Conservation (phyloP, 2,113 vertebrate genomes). For the Stegastes partitus region DNA sequence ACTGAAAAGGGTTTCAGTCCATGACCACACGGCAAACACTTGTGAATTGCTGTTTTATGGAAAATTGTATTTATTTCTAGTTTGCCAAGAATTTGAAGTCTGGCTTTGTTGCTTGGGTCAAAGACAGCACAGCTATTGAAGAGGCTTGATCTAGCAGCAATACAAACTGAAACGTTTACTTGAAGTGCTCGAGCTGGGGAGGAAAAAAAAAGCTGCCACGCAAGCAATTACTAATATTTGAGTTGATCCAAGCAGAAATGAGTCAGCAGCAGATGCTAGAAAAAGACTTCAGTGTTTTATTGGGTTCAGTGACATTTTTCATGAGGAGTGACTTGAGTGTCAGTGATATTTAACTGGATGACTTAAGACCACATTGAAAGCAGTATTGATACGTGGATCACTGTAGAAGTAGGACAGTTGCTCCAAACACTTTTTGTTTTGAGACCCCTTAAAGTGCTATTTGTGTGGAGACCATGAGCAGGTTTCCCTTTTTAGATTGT, state of each 20-base stretch:
- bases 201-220: not conserved
- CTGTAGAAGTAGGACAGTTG: too few relatives aligned
- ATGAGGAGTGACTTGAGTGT: not conserved
- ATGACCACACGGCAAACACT: slow-evolving; percentile 18
- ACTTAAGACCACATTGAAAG: not conserved
- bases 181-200: not conserved
- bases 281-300: not conserved
- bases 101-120: not conserved
- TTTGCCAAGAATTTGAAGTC: not conserved
- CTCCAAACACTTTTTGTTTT: too few relatives aligned
- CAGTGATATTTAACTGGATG: too few relatives aligned
- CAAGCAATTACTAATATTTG: not conserved
- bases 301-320: not conserved
- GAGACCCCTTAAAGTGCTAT: too few relatives aligned
- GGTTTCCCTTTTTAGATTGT: too few relatives aligned
- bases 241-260: not conserved
- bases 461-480: too few relatives aligned
- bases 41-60: not conserved
- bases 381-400: too few relatives aligned
- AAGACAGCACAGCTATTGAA: slow-evolving; percentile 6
- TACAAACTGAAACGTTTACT: slow-evolving; percentile 15
- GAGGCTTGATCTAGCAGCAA: not conserved
- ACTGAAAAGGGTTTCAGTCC: not conserved
- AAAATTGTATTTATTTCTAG: slow-evolving; percentile 6
- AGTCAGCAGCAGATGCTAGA: not conserved